Evolutionary conservation across 2,797 vertebrate species (phyloP).

Genomic region (Diplodus sargus): DNA sequence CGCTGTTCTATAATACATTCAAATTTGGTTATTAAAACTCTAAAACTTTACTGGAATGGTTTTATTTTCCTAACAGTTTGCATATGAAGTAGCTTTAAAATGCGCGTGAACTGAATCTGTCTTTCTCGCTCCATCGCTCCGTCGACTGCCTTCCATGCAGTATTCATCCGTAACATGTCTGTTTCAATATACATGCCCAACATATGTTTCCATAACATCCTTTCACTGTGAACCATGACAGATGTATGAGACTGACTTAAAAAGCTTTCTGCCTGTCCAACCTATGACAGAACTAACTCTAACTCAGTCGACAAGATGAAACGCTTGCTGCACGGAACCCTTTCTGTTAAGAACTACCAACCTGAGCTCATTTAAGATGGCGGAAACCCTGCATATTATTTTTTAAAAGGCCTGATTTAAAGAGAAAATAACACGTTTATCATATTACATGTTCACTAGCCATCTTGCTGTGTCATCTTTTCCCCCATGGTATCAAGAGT

Average conservation of each 20-base stretch:
- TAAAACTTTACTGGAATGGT: not conserved
- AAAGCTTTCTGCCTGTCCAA: conserved; percentile 27
- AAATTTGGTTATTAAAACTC: too few species aligned
- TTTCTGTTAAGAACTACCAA: conserved; percentile 14
- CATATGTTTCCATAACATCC: conserved; percentile 56
- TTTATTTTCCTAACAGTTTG: conserved; percentile 13
- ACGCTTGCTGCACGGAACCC: not conserved
- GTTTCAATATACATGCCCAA: conserved; percentile 3
- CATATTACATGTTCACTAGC: too few species aligned
- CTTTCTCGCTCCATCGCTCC: conserved; percentile 7
- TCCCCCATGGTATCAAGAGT: too few species aligned
- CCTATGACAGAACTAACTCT: conserved; percentile 20
- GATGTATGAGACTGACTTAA: conserved; percentile 24
- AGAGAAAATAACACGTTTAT: too few species aligned
- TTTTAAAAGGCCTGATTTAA: too few species aligned
- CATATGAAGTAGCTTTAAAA: not conserved
- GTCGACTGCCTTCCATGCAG: conserved; percentile 18
- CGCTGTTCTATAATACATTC: too few species aligned
- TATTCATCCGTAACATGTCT: conserved; percentile 42
- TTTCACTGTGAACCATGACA: conserved; percentile 32
- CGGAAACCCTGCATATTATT: too few species aligned
- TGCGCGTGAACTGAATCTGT: conserved; percentile 9
- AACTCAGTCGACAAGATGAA: conserved; percentile 33
- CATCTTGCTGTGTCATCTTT: too few species aligned
- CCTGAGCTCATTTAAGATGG: too few species aligned